Evolutionary conservation across 64 coral and sea anemone species (phyloP).

Genomic region (Stichodactyla mertensii): DNA sequence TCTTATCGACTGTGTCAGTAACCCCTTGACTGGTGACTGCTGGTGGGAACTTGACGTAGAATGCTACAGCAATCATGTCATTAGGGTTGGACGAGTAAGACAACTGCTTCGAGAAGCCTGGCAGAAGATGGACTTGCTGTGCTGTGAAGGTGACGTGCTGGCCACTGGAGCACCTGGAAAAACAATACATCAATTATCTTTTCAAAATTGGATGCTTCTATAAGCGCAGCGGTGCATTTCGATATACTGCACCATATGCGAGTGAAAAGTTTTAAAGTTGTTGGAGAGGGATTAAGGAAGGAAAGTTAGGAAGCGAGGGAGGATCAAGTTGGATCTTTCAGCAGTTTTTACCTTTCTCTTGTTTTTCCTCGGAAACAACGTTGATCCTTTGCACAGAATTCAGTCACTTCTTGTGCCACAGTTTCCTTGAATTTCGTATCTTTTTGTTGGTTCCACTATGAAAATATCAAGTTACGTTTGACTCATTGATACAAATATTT

Average conservation of each 20-base stretch:
- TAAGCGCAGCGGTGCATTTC: too few species aligned
- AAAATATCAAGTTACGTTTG: neutral
- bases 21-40: neutral
- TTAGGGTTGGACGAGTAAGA: neutral
- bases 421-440: neutral
- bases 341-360: neutral
- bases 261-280: too few species aligned
- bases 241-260: too few species aligned
- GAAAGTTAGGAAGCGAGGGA: too few species aligned
- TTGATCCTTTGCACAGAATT: neutral
- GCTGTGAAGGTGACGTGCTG: neutral
- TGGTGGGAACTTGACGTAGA: slow-evolving; percentile 12
- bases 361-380: neutral
- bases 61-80: neutral
- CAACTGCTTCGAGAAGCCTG: neutral
- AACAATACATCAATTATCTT: too few species aligned
- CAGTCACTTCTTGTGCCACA: neutral
- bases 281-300: too few species aligned
- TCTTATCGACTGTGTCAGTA: neutral
- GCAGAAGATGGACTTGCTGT: neutral
- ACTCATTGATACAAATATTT: too few species aligned
- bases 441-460: neutral
- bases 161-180: neutral
- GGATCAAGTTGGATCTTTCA: too few species aligned
- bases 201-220: too few species aligned